Percentiles rank a stretch among this genome's conserved stretches.
Evolutionary conservation across 92 coral and sea anemone species (phyloP).

Genomic region (Siderastrea siderea): DNA sequence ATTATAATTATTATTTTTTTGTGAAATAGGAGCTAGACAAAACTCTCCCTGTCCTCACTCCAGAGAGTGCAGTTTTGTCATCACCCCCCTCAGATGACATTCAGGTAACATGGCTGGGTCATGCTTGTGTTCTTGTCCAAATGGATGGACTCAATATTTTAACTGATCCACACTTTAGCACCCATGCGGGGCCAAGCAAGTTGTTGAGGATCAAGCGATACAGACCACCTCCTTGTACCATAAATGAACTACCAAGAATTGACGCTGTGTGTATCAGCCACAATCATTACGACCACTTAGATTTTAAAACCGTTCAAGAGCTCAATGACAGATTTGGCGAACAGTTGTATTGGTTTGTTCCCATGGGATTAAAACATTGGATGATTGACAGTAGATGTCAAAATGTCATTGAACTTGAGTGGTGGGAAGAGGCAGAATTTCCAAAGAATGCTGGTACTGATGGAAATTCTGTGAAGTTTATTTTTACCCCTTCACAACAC

Average conservation of each 20-base stretch:
- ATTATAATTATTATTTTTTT: too few relatives aligned
- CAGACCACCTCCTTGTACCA: constrained; percentile 89
- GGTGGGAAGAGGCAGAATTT: constrained; percentile 84
- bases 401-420: constrained; percentile 86
- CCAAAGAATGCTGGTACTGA: constrained; percentile 18
- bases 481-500: constrained; percentile 91
- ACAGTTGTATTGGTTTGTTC: constrained; percentile 86
- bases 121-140: constrained; percentile 91
- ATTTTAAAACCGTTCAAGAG: constrained; percentile 68
- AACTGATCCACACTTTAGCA: constrained; percentile 88
- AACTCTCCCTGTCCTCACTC: constrained; percentile 84
- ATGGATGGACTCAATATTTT: constrained; percentile 87
- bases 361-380: constrained; percentile 86
- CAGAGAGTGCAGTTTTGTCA: constrained; percentile 60
- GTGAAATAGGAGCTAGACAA: constrained; percentile 74
- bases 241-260: constrained; percentile 80
- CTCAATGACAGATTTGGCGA: constrained; percentile 74
- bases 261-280: constrained; percentile 95
- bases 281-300: constrained; percentile 92
- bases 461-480: constrained; percentile 57
- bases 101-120: constrained; percentile 97
- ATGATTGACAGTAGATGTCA: constrained; percentile 74
- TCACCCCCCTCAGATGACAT: constrained; percentile 81
- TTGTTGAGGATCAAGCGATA: constrained; percentile 79
- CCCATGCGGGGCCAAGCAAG: constrained; percentile 73